Evolutionary conservation across 2,113 vertebrate genomes (phyloP), one percentile per base, ranked within the genome.

Genomic region (Gorsachius goisagi): DNA sequence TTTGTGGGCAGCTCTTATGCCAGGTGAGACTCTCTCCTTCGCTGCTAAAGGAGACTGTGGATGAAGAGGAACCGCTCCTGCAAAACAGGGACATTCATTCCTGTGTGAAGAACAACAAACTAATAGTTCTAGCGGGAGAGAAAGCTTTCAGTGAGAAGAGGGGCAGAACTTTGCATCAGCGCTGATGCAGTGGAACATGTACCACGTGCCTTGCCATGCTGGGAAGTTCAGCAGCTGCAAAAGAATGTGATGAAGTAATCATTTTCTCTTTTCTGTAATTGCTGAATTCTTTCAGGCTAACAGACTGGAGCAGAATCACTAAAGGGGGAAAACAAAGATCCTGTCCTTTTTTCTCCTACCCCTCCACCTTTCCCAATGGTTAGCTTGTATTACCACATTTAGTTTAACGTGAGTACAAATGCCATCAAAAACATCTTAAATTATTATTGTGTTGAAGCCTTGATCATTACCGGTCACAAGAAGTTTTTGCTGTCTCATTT

Each of bases 401-500:
- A 41, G 33, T 75, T 83, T 71, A 77, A 82, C 19, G 10, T 3
- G 4, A 90, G 95, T 41, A 79, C 12, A 88, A 91, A 89, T 11
- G 13, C 20, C 37, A 89, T 56, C 72, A 55, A 93, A 96, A 95
- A 56, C 32, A 44, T 39, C 59, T 95, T 71, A 84, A 49, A 66
- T 73, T 50, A 83, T 49, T n/a, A 59, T 7, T 37, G 5, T 27
- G 39, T 66, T 20, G n/a, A 75, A 39, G 49, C 9, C 85, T 66
- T 74, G 41, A 81, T 85, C 93, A 94, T 98, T 98, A 99, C 99
- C 99, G 93, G 98, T 96, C 94, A 99, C 98, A 86, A 99, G 98
- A 88, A 99, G 98, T 97, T 99, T 99, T 93, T 99, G 99, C 93
- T 99, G 99, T 86, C 99, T 98, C 98, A 99, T 99, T 96, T 99